These are phyloP conservation scores for Hypocryptadius cinnamomeus DNA, from an alignment of 2,113 vertebrate genomes.

Conservation along the genomic window DNA sequence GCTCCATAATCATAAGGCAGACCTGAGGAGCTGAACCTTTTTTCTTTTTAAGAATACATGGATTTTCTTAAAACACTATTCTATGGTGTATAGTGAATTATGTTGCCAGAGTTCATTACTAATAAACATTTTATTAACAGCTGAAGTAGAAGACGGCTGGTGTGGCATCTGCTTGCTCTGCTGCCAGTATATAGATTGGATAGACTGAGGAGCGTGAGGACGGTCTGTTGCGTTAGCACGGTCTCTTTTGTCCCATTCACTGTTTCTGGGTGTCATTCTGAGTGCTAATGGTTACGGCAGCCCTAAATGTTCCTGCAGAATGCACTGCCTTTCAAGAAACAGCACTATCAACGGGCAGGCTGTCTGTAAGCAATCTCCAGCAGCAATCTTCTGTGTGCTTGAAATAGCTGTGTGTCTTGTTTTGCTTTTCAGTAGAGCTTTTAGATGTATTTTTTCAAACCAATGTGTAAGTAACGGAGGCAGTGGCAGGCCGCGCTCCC, in stretches of 20 bases:
- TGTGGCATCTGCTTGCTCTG: background rate
- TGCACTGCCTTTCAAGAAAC: background rate
- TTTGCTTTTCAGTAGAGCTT: background rate
- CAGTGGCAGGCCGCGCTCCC: background rate
- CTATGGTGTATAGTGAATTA: background rate
- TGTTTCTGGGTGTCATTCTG: background rate
- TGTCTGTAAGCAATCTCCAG: background rate
- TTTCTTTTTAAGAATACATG: background rate
- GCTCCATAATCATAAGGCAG: background rate
- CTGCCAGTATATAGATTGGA: background rate
- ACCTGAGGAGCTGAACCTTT: background rate
- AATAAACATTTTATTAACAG: background rate
- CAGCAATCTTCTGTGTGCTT: background rate
- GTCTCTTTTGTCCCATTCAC: background rate
- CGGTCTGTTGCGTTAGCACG: background rate
- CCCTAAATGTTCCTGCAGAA: background rate
- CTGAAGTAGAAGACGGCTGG: background rate
- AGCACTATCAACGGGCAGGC: background rate
- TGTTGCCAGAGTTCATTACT: background rate
- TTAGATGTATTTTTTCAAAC: background rate
- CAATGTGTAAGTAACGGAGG: no score
- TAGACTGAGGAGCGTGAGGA: accelerated
- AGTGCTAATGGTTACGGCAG: background rate
- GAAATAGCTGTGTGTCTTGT: background rate
- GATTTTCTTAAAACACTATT: background rate